phyloP scores from a whole-genome alignment of 2,888 invertebrate genomes.

The Arctia plantaginis region DNA sequence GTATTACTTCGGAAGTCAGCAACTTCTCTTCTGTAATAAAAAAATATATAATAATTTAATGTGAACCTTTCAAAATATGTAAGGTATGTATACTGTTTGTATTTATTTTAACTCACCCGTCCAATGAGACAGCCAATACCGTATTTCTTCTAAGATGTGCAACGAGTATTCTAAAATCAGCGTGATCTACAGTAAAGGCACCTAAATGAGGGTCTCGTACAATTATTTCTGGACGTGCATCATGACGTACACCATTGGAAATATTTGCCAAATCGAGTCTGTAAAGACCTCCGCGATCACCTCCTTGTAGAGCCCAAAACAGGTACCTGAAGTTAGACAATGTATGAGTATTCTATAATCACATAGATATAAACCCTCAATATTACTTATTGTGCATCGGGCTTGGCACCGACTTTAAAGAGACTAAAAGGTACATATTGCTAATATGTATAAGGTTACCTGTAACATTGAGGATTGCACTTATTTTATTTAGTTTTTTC shows the following conservation, averaged over 20 bases:
- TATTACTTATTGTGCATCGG: too few relatives aligned
- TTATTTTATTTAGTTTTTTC: too few relatives aligned
- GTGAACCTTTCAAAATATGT: background rate
- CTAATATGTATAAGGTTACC: too few relatives aligned
- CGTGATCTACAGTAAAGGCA: constrained; percentile 93
- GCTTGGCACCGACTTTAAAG: too few relatives aligned
- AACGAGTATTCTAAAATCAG: constrained; percentile 92
- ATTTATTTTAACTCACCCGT: constrained; percentile 87
- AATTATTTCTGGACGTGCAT: constrained; percentile 88
- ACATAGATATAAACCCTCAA: too few relatives aligned
- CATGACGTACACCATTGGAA: constrained; percentile 90
- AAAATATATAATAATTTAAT: constrained; percentile 1
- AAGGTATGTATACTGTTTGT: background rate
- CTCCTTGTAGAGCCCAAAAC: constrained; percentile 90
- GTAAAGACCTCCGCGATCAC: constrained; percentile 89
- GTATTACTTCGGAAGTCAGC: constrained; percentile 91
- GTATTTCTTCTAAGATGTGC: constrained; percentile 92
- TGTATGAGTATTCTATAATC: background rate
- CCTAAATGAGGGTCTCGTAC: constrained; percentile 90
- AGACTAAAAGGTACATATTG: too few relatives aligned
- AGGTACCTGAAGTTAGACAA: constrained; percentile 87
- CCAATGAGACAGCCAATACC: constrained; percentile 92
- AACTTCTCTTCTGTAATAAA: constrained; percentile 87
- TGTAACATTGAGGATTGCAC: too few relatives aligned
- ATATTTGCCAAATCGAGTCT: constrained; percentile 92